Evolutionary conservation across 2,113 vertebrate genomes (phyloP).

Genomic region (Zeus faber): DNA sequence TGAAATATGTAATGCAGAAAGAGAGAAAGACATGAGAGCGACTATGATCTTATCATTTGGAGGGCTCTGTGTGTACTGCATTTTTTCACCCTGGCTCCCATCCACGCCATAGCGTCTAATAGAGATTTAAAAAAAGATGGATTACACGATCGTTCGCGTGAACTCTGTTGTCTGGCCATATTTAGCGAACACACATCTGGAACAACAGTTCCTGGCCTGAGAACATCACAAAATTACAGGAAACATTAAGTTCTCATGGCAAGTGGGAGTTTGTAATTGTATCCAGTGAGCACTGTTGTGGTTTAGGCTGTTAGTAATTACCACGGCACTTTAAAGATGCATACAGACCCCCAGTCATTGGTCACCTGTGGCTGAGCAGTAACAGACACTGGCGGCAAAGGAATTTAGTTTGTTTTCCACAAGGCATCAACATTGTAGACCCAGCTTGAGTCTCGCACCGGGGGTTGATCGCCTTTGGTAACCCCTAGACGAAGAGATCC

Average conservation of each 20-base stretch:
- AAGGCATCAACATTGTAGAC: no score
- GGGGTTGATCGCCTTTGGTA: background rate
- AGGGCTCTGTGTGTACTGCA: background rate
- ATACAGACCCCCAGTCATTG: background rate
- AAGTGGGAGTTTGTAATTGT: background rate
- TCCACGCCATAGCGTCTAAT: no score
- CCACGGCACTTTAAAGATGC: background rate
- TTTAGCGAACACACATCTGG: background rate
- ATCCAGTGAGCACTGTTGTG: background rate
- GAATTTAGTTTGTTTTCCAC: background rate
- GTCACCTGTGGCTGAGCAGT: background rate
- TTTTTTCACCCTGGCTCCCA: no score
- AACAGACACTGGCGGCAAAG: background rate
- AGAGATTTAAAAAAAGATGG: background rate
- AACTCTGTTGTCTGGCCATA: background rate
- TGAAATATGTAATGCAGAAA: no score
- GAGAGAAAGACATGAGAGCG: background rate
- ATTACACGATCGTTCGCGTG: background rate
- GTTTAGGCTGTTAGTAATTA: constrained; percentile 6
- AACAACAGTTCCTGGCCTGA: background rate
- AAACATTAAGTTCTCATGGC: background rate
- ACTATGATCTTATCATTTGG: background rate
- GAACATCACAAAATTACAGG: background rate
- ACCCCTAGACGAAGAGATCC: background rate
- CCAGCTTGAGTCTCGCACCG: no score